Conservation (phyloP, 2,888 invertebrate genomes). For the Oscheius sp. region DNA sequence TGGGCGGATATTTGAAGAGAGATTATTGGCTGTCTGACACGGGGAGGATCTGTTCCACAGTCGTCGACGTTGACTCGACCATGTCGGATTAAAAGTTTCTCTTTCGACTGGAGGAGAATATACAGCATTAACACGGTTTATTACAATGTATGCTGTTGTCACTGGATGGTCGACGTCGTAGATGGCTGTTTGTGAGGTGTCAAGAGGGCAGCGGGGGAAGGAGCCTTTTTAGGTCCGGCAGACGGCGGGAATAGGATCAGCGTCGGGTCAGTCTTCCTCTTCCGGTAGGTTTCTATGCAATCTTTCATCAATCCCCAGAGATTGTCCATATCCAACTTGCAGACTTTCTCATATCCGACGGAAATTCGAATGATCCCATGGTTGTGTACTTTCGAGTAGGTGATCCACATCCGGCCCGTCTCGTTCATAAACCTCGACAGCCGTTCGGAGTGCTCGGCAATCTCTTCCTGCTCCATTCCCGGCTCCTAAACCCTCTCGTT, state of each 20-base stretch:
- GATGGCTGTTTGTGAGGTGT: no score
- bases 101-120: no score
- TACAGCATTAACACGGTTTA: no score
- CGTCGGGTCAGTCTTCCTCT: constrained; percentile 13
- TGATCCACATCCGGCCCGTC: constrained; percentile 18
- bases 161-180: no score
- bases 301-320: constrained; percentile 17
- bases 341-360: constrained; percentile 1
- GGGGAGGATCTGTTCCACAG: no score
- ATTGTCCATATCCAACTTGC: constrained; percentile 26
- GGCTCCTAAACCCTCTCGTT: neutral
- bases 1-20: no score
- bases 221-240: no score
- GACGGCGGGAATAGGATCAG: constrained; percentile 21
- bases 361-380: constrained; percentile 25
- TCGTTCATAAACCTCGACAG: constrained; percentile 18
- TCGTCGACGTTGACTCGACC: no score
- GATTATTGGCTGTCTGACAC: no score
- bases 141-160: no score
- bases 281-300: constrained; percentile 9
- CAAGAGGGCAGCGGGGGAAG: no score
- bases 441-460: constrained; percentile 17
- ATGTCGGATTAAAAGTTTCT: no score
- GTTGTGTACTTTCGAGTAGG: constrained; percentile 17
- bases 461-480: constrained; percentile 21